Base-by-base conservation (phyloP, 2,888 invertebrate species). In the Chrysomela aeneicollis region DNA sequence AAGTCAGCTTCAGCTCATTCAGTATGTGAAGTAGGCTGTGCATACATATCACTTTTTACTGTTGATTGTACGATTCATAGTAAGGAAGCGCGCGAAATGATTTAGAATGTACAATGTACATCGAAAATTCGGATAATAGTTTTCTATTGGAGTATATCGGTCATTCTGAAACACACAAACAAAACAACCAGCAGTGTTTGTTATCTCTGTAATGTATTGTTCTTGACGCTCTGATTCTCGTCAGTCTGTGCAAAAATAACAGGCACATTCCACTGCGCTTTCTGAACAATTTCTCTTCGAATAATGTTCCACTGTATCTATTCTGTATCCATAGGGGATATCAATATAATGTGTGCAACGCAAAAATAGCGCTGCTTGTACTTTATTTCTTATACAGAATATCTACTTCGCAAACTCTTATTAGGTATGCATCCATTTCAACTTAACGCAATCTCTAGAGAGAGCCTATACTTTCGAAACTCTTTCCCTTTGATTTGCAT, bases 341-440 rank as follows among this genome's bases (percentile, higher is more conserved):
- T n/a, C n/a, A n/a, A n/a, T n/a, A n/a, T n/a, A n/a, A n/a, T n/a
- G n/a, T n/a, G n/a, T n/a, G n/a, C n/a, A n/a, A n/a, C n/a, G n/a
- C n/a, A n/a, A n/a, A n/a, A n/a, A n/a, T n/a, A n/a, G n/a, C n/a
- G 26, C 26, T 26, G 26, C 4, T 26, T 3, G 26, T 5, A 26
- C 6, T 26, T 26, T 6, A 26, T 26, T 26, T 26, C 26, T 26
- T 26, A 26, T 26, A 26, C 26, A 42, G n/a, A 42, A 42, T 15
- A n/a, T n/a, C n/a, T n/a, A n/a, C 42, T 42, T 42, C 42, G 2
- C 3, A 12, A 42, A 42, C 15, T 42, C 15, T 15, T 55, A 21
- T 46, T 18, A 46, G 26, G 22, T 26, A 46, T 57, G 26, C 57
- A 57, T 57, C 26, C 46, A 57, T 57, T 57, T 30, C n/a, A 57